Base-by-base conservation (phyloP, 2,113 vertebrate genomes). In the Pachypanchax playfairii region DNA sequence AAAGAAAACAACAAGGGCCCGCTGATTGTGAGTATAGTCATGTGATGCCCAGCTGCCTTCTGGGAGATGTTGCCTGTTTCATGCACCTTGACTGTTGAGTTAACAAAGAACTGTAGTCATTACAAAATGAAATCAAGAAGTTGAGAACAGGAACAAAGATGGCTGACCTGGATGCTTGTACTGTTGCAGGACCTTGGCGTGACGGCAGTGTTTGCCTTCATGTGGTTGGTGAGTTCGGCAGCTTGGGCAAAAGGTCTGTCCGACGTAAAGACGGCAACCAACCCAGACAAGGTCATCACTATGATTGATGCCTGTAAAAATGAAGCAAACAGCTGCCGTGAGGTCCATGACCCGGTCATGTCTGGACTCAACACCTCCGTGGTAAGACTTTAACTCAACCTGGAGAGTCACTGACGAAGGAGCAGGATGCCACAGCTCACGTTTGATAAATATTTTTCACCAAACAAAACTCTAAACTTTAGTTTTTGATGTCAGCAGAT, bases 201-300 rank as follows among this genome's bases (percentile, higher is more conserved):
- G 69, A 95, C 95, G 0, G 93, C 85, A 0, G 86, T 94, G 36
- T 96, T 96, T 0, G 85, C 94, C 75, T 96, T 96, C 84, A 91
- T 96, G 91, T 96, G 95, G 95, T 76, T 96, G 77, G 94, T 96
- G 62, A 94, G 93, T 58, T 94, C 95, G 0, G 88, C 93, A 0
- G 95, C 94, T 1, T 96, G 95, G 95, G 95, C 94, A 64, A 95
- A 94, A 85, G 94, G 94, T 17, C 89, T 96, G 65, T 93, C 95
- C 0, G 72, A 95, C 1, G 93, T 96, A 3, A 96, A 96, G 87
- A 88, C 87, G 17, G 90, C 93, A 26, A 95, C 94, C 0, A 90
- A 95, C 65, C 94, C 94, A 0, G 92, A 94, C 14, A 35, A 89
- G 1, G 90, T 95, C 17, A 84, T 94, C 75, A 90, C 91, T 18